Evolutionary conservation across 2,888 invertebrate species (phyloP).

Genomic region (Andrena flavipes): DNA sequence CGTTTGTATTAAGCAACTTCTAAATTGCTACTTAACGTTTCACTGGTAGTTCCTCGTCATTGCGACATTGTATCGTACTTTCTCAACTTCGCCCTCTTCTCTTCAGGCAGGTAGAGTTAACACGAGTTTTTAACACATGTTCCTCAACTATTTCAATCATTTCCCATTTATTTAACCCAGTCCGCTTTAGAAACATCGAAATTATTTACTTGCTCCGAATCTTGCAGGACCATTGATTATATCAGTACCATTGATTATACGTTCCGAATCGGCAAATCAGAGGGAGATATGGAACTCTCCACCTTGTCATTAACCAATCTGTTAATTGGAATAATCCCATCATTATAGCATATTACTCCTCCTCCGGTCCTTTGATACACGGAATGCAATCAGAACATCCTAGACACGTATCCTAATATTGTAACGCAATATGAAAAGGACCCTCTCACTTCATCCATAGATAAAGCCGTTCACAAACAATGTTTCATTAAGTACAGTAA

Average conservation of each 20-base stretch:
- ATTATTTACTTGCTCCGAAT: neutral
- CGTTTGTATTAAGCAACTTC: slow-evolving; percentile 37
- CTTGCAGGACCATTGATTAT: neutral
- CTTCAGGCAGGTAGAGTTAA: neutral
- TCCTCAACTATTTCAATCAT: neutral
- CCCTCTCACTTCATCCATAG: too few relatives aligned
- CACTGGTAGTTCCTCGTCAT: neutral
- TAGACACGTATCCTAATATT: neutral
- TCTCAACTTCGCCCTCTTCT: neutral
- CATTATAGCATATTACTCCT: slow-evolving; percentile 60
- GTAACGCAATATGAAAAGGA: neutral
- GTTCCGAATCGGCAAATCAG: slow-evolving; percentile 54
- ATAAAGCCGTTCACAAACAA: too few relatives aligned
- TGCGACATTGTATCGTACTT: neutral
- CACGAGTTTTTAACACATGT: neutral
- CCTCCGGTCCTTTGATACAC: slow-evolving; percentile 51
- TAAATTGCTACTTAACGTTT: neutral
- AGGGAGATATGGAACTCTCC: slow-evolving; percentile 37
- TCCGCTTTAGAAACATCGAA: neutral
- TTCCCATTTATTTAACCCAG: neutral
- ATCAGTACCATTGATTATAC: slow-evolving; percentile 7
- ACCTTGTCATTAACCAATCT: slow-evolving; percentile 75
- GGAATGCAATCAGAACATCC: slow-evolving; percentile 9
- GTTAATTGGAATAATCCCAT: slow-evolving; percentile 71
- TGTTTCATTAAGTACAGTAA: too few relatives aligned